These are phyloP conservation scores for Nasonia longicornis DNA, from an alignment of 1,140 invertebrate species.

Conservation along the genomic window DNA sequence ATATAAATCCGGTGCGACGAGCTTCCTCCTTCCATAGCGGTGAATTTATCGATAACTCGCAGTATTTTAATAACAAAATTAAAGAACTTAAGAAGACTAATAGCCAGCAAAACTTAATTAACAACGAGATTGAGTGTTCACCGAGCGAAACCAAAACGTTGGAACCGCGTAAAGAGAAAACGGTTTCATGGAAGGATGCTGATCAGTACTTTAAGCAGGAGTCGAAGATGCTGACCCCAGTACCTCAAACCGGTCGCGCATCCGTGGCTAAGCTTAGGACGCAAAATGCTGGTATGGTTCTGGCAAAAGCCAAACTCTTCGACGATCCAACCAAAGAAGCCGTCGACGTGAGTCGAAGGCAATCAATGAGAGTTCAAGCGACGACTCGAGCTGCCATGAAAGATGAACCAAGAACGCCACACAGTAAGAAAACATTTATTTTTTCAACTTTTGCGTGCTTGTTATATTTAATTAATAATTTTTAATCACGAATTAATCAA, in stretches of 20 bases:
- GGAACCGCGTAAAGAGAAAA: conserved; percentile 45
- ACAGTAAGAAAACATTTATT: conserved; percentile 12
- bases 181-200: conserved; percentile 65
- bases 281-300: conserved; percentile 78
- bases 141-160: background rate
- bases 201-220: conserved; percentile 61
- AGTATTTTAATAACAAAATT: conserved; percentile 61
- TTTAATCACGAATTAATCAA: background rate
- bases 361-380: conserved; percentile 39
- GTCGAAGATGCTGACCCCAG: conserved; percentile 49
- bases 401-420: conserved; percentile 22
- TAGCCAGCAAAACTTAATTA: conserved; percentile 54
- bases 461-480: background rate
- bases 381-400: background rate
- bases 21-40: conserved; percentile 63
- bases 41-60: conserved; percentile 55
- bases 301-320: conserved; percentile 76
- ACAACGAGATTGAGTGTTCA: background rate
- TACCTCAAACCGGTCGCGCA: conserved; percentile 69
- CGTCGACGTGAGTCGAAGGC: conserved; percentile 31
- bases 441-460: background rate
- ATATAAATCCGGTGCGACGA: conserved; percentile 49
- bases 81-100: conserved; percentile 62
- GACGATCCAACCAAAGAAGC: conserved; percentile 61
- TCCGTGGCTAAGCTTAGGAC: conserved; percentile 74